Percentiles rank a stretch among this genome's conserved stretches.
phyloP scores from a whole-genome alignment of 2,888 invertebrate genomes.

The Unio pictorum region DNA sequence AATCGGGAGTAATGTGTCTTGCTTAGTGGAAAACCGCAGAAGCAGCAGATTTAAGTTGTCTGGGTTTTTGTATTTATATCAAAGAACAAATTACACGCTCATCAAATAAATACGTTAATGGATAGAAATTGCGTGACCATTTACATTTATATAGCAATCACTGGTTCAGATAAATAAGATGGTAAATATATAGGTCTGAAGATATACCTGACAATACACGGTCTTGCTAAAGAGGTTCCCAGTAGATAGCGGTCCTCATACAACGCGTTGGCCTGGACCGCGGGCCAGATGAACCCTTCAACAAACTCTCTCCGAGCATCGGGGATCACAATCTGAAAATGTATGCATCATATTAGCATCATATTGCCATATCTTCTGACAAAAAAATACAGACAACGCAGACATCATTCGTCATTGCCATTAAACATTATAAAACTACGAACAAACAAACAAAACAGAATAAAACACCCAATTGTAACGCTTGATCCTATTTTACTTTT shows the following conservation, averaged over 20 bases:
- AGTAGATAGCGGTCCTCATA: conserved; percentile 78
- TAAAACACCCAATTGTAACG: too few relatives aligned
- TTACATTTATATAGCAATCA: not conserved
- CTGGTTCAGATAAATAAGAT: not conserved
- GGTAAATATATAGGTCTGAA: not conserved
- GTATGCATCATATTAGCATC: not conserved
- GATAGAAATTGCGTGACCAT: not conserved
- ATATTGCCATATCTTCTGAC: not conserved
- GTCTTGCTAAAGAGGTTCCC: conserved; percentile 87
- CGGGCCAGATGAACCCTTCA: conserved; percentile 83
- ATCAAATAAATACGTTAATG: not conserved
- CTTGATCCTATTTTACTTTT: too few relatives aligned
- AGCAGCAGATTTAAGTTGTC: too few relatives aligned
- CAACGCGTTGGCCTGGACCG: conserved; percentile 77
- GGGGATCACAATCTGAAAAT: conserved; percentile 81
- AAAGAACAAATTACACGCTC: not conserved
- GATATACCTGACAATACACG: conserved; percentile 81
- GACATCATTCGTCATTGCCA: not conserved
- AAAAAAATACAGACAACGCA: not conserved
- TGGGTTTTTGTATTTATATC: too few relatives aligned
- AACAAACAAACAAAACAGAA: too few relatives aligned
- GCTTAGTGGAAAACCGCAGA: too few relatives aligned
- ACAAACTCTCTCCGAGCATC: conserved; percentile 82
- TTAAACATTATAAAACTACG: not conserved
- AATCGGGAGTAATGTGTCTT: too few relatives aligned